Evolutionary conservation across 37 sponge, comb jelly and placozoan species (phyloP), one percentile per base, ranked within the genome.

Genomic region (Beroe ovata): DNA sequence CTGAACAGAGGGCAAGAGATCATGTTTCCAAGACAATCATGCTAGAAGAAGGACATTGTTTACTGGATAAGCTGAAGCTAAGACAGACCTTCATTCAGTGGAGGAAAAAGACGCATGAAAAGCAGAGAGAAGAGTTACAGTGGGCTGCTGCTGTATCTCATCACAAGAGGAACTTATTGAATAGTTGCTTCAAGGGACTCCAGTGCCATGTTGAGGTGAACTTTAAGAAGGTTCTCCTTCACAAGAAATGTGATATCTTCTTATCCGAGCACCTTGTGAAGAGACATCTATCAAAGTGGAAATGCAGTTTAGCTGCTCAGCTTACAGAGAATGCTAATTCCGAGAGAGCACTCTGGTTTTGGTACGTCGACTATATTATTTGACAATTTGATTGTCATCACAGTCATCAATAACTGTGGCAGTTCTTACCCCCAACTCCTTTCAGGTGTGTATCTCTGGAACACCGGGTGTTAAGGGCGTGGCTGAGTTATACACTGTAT

Each of bases 361-460:
- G 84, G 84, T 77, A 11, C 38, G 84, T n/a, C n/a, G n/a, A n/a
- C n/a, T n/a, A n/a, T n/a, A n/a, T n/a, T n/a, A n/a, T n/a, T n/a
- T n/a, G n/a, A n/a, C n/a, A n/a, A n/a, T n/a, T n/a, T n/a, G n/a
- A n/a, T n/a, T n/a, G n/a, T n/a, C n/a, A n/a, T n/a, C n/a, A n/a
- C n/a, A n/a, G n/a, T n/a, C n/a, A n/a, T n/a, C n/a, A n/a, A n/a
- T n/a, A n/a, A n/a, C n/a, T n/a, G n/a, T n/a, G n/a, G n/a, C n/a
- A n/a, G n/a, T n/a, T n/a, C n/a, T n/a, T n/a, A 58, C 11, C 59
- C 11, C 59, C 11, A 11, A 19, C 59, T 18, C 59, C n/a, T n/a
- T n/a, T 4, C 84, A 77, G 84, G 84, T 77, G 47, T 40, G 47
- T 77, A 14, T 36, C 84, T 42, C 33, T 77, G 22, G 84, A 77